Conservation (phyloP, 1,140 invertebrate genomes). For the Bemisia tabaci region DNA sequence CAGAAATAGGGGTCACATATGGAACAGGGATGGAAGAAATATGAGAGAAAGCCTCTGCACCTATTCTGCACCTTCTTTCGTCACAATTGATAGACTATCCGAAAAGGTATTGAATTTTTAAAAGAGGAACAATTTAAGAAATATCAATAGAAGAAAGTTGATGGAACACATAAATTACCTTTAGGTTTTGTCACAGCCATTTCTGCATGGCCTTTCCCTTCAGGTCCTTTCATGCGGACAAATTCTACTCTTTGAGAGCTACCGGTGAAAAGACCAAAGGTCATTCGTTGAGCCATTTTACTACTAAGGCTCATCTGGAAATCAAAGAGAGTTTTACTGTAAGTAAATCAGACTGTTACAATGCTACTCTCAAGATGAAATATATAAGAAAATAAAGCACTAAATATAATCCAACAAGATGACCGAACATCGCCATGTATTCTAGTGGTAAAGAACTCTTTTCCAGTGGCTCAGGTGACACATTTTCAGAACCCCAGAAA, state of each 20-base stretch:
- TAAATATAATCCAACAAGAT: neutral
- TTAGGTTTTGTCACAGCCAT: conserved; percentile 92
- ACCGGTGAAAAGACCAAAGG: conserved; percentile 76
- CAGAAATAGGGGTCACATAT: too few species aligned
- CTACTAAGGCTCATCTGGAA: conserved; percentile 80
- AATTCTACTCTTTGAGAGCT: conserved; percentile 83
- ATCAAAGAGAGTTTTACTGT: conserved; percentile 20
- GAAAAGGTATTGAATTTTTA: too few species aligned
- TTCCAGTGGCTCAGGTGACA: too few species aligned
- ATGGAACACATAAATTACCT: too few species aligned
- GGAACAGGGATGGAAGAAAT: too few species aligned
- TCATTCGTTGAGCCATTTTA: conserved; percentile 92
- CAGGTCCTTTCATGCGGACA: conserved; percentile 92
- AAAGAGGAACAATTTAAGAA: too few species aligned
- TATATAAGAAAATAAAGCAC: neutral
- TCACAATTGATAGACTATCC: too few species aligned
- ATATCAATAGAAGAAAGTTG: too few species aligned
- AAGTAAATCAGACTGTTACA: neutral
- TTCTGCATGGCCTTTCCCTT: conserved; percentile 92
- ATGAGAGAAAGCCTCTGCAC: too few species aligned
- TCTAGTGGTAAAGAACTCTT: neutral
- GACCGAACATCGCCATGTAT: neutral
- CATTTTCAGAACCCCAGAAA: too few species aligned
- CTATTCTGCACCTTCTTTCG: too few species aligned
- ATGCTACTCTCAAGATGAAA: neutral